Base-by-base conservation (phyloP, 2,888 invertebrate species). In the Hermodice carunculata region DNA sequence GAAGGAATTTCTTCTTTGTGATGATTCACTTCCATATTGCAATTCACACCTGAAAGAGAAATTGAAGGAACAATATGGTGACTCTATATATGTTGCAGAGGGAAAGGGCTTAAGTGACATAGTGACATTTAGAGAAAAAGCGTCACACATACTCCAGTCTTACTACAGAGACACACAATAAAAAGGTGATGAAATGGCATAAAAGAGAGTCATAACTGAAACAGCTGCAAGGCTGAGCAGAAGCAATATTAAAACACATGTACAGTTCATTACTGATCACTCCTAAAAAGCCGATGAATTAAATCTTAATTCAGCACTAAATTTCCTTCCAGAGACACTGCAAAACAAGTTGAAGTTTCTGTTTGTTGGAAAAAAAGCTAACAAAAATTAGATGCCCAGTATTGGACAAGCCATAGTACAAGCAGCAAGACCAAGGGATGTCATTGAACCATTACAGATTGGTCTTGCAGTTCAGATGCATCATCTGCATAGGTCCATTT, bases 381-480 rank as follows among this genome's bases (percentile, higher is more conserved):
- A 8, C 6, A 24, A 28, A 26, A 24, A 28, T 11, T 26, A 51
- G 11, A 14, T 26, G 19, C 26, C 51, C 11, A 51, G 26, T 51
- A 51, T 51, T 28, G 51, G 24, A 19, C 29, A 51, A 14, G 51
- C 51, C 24, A 51, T 51, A 14, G 26, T 51, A 14, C 29, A 51
- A 51, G 51, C 51, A 26, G 51, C 11, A 11, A 22, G 51, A 26
- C 51, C 24, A 8, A 8, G 51, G 51, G 11, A 11, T 26, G 51
- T 51, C 28, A 22, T 28, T 14, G 51, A 24, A 26, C 51, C 24
- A 51, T 28, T 51, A 11, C 51, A 51, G 29, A 26, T 51, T 11
- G 51, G 51, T 11, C 51, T 51, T 28, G 51, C 51, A 26, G 51
- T 26, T 8, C 46, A 46, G 8, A 46, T 46, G 46, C 46, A 46